These are phyloP conservation scores for Melieria picta DNA, from an alignment of 2,888 invertebrate species.

Conservation along the genomic window DNA sequence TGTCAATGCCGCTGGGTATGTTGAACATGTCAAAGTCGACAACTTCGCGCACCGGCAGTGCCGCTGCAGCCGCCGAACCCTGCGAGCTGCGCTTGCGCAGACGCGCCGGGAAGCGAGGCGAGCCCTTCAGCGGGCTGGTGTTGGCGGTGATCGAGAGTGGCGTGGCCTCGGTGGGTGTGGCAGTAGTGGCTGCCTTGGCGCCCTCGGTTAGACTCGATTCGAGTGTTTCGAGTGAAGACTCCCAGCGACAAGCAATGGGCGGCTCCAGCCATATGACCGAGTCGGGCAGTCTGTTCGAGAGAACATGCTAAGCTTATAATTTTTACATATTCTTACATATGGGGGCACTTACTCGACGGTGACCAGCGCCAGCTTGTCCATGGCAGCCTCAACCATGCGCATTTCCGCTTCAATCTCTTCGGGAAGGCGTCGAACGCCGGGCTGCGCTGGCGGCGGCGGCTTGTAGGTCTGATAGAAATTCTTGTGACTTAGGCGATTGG, in stretches of 20 bases:
- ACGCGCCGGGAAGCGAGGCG: constrained; percentile 54
- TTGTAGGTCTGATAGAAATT: constrained; percentile 75
- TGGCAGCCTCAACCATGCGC: constrained; percentile 76
- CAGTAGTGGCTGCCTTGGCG: constrained; percentile 36
- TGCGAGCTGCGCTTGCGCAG: constrained; percentile 50
- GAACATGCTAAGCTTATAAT: neutral
- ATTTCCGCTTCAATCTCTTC: constrained; percentile 85
- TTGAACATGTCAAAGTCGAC: constrained; percentile 62
- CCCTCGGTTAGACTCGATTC: constrained; percentile 58
- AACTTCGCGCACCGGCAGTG: constrained; percentile 53
- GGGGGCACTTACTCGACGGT: constrained; percentile 73
- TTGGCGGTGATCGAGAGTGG: constrained; percentile 53
- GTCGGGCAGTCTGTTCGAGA: constrained; percentile 70
- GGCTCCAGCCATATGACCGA: constrained; percentile 83
- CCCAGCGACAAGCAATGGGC: constrained; percentile 80
- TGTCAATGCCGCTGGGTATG: constrained; percentile 61
- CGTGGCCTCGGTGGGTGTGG: constrained; percentile 48
- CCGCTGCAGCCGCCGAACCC: constrained; percentile 41
- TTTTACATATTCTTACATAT: neutral
- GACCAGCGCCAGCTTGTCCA: constrained; percentile 78
- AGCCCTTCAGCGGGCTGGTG: constrained; percentile 55
- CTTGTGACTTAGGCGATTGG: constrained; percentile 70
- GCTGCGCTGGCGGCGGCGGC: constrained; percentile 74
- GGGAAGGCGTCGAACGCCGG: constrained; percentile 76
- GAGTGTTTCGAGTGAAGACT: constrained; percentile 64